Evolutionary conservation across 2,888 invertebrate genomes (phyloP), one percentile per base, ranked within the genome.

Genomic region (Hypercompe scribonia): DNA sequence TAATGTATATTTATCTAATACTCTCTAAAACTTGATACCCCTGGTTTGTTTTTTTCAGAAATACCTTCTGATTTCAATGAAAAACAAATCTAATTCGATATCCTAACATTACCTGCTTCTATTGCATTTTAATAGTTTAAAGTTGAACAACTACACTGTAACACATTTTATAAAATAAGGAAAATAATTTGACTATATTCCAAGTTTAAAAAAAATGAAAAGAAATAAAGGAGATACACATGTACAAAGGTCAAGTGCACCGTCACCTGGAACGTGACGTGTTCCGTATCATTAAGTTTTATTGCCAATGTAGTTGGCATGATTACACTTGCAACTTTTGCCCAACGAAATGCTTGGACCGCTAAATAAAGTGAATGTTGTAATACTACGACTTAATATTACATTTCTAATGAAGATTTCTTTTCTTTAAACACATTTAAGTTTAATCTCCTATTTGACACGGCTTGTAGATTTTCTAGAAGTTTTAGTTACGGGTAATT

Each of bases 201-300:
- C n/a, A n/a, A n/a, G n/a, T n/a, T 28, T 58, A 3, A 54, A 50
- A 50, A 10, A n/a, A n/a, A 10, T 50, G 24, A 50, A 24, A 24
- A 50, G 21, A 50, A 58, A 58, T 10, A 13, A 54, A n/a, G 10
- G 11, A 28, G 11, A 50, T 50, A 36, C 10, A 15, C 36, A 36
- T 34, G 36, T 3, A n/a, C 34, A 68, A 58, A 58, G 36, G 36
- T 73, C 63, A 70, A 73, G 65, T 70, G 46, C 70, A 64, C 54
- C 64, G 65, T 70, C 64, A 74, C 64, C 42, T 54, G 67, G 66
- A 68, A 71, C 67, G 63, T 36, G 63, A 24, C 31, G 18, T 58
- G 74, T 71, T 74, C 71, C 63, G 58, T 65, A 68, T 74, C 74
- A 68, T 70, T 74, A 74, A 71, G 64, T 70, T 67, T 70, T 54